phyloP scores from a whole-genome alignment of 2,113 vertebrate species.

The Rissa tridactyla region DNA sequence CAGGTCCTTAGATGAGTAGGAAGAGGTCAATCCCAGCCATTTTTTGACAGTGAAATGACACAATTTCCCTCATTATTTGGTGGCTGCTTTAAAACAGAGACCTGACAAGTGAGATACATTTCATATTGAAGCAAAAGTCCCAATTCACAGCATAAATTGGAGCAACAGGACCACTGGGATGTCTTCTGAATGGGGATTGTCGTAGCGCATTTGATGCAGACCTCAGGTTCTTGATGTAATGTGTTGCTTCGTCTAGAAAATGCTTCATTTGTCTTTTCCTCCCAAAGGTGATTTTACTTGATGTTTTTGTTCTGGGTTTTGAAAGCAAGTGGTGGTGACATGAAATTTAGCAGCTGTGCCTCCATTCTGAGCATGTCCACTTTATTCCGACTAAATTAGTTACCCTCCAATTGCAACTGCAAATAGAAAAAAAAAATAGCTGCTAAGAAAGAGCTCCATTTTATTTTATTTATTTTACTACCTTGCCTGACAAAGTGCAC shows the following conservation, averaged over 20 bases:
- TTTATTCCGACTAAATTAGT: not conserved
- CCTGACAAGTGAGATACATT: not conserved
- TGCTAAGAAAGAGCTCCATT: not conserved
- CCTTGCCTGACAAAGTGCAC: not conserved
- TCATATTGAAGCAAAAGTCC: not conserved
- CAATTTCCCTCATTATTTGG: not conserved
- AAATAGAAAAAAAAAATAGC: not conserved
- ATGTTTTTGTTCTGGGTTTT: not conserved
- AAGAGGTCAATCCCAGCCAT: not conserved
- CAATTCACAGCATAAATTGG: not conserved
- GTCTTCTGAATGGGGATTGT: not conserved
- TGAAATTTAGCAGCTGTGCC: not conserved
- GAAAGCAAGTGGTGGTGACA: not conserved
- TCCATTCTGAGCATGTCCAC: not conserved
- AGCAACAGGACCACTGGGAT: not conserved
- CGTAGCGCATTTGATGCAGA: not conserved
- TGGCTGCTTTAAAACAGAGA: not conserved
- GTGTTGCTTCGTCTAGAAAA: not conserved
- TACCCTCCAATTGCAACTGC: not conserved
- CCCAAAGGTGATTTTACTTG: not conserved
- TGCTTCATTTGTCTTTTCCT: not conserved
- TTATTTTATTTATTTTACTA: not conserved
- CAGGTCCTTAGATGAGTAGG: not conserved
- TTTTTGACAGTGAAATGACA: not conserved
- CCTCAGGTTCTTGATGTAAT: not conserved